A percentile compares a stretch with the other conserved stretches of the same genome.
Conservation (phyloP, 2,113 vertebrate species). For the Pseudorhombus dupliciocellatus region DNA sequence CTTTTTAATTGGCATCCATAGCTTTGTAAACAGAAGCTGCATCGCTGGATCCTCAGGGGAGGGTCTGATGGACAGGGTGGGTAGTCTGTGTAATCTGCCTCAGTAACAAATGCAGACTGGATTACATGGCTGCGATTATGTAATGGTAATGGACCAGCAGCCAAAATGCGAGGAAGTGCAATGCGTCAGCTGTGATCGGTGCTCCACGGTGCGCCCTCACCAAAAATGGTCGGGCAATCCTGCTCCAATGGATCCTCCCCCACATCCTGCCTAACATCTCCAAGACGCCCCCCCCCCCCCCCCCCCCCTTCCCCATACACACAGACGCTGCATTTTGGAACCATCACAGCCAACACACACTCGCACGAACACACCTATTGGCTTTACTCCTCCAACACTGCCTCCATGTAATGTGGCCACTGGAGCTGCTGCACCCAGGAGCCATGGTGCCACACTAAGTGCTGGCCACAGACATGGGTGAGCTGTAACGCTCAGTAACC, state of each 20-base stretch:
- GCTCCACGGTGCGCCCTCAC: conserved; percentile 56
- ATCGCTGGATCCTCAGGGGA: conserved; percentile 42
- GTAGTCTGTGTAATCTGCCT: conserved; percentile 27
- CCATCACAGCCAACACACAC: neutral
- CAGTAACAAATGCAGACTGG: conserved; percentile 19
- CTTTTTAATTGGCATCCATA: conserved; percentile 57
- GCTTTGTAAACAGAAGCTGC: conserved; percentile 60
- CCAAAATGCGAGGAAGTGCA: conserved; percentile 56
- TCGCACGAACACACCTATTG: conserved; percentile 5
- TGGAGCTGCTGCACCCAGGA: conserved; percentile 6
- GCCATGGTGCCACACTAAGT: conserved; percentile 24
- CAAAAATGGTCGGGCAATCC: conserved; percentile 70
- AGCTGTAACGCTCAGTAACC: conserved; percentile 13
- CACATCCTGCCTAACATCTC: conserved; percentile 64
- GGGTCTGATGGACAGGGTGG: neutral
- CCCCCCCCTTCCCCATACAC: too few relatives aligned
- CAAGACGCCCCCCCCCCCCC: conserved; percentile 54
- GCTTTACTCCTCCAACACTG: neutral
- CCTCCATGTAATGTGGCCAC: neutral
- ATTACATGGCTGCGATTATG: conserved; percentile 59
- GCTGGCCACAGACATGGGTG: conserved; percentile 18
- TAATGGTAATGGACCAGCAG: conserved; percentile 55
- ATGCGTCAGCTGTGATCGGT: conserved; percentile 72
- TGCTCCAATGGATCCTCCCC: conserved; percentile 62
- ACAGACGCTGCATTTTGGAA: neutral